These are phyloP conservation scores for Anguilla rostrata DNA, from an alignment of 2,113 vertebrate species.

Conservation along the genomic window DNA sequence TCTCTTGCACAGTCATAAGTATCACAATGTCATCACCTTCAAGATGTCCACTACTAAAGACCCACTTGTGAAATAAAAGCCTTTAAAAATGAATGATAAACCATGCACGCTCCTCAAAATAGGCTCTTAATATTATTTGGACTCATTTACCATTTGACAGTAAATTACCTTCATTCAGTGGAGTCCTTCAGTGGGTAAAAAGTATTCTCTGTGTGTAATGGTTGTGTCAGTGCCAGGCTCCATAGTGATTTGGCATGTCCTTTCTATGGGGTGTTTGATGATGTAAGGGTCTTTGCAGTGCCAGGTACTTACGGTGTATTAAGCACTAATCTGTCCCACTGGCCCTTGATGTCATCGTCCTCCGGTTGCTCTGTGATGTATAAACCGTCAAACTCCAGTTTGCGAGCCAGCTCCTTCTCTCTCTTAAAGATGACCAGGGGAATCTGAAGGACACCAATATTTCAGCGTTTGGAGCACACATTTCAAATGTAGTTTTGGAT, in stretches of 20 bases:
- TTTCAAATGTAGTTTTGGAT: not conserved
- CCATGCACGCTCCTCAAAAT: too few relatives aligned
- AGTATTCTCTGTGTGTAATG: too few relatives aligned
- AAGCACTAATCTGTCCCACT: slow-evolving; percentile 89
- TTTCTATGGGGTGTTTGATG: not conserved
- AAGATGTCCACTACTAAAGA: too few relatives aligned
- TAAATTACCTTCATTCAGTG: too few relatives aligned
- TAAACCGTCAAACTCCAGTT: slow-evolving; percentile 87
- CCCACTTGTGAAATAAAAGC: too few relatives aligned
- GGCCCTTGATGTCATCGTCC: slow-evolving; percentile 90
- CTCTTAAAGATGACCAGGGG: slow-evolving; percentile 90
- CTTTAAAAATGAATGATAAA: too few relatives aligned
- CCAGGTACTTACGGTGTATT: slow-evolving; percentile 79
- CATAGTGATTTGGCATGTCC: not conserved
- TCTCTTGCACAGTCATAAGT: too few relatives aligned
- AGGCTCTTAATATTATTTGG: too few relatives aligned
- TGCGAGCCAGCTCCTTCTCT: slow-evolving; percentile 91
- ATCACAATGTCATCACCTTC: too few relatives aligned
- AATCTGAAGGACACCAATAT: slow-evolving; percentile 63
- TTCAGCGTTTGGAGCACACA: not conserved
- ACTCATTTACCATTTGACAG: too few relatives aligned
- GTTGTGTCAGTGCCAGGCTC: too few relatives aligned
- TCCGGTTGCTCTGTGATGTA: slow-evolving; percentile 91
- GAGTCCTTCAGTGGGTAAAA: too few relatives aligned
- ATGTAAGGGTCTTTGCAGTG: not conserved